phyloP scores from a whole-genome alignment of 1,140 invertebrate genomes.

The Calliopsis andreniformis region DNA sequence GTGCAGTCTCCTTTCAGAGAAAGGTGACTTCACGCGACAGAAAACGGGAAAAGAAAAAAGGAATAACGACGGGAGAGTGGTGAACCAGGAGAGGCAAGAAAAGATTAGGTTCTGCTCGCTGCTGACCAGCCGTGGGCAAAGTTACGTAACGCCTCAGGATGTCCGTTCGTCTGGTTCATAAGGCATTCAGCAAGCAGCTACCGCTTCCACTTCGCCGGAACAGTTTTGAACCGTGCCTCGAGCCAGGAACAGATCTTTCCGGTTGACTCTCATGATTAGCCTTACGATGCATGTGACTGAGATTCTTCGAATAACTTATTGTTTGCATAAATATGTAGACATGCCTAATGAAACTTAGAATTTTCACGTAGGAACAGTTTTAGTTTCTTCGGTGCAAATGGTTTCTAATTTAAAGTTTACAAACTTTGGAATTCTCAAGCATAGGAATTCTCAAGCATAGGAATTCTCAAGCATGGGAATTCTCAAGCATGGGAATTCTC shows the following conservation, averaged over 20 bases:
- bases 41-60: neutral
- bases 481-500: too few relatives aligned
- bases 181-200: conserved; percentile 49
- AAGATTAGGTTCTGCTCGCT: conserved; percentile 34
- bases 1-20: conserved; percentile 1
- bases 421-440: too few relatives aligned
- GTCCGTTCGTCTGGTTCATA: conserved; percentile 57
- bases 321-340: too few relatives aligned
- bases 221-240: conserved; percentile 25
- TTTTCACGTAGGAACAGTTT: too few relatives aligned
- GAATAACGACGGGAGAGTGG: neutral
- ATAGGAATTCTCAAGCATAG: too few relatives aligned
- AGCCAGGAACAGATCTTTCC: conserved; percentile 9
- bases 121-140: conserved; percentile 9
- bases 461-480: too few relatives aligned
- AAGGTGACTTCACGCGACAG: neutral
- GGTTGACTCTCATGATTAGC: conserved; percentile 6
- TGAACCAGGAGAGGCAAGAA: neutral
- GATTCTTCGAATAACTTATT: too few relatives aligned
- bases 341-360: too few relatives aligned
- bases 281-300: neutral
- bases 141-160: conserved; percentile 61
- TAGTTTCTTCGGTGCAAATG: too few relatives aligned
- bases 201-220: conserved; percentile 54
- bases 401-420: too few relatives aligned